Base-by-base conservation (phyloP, 2,113 vertebrate genomes). In the Otis tarda region DNA sequence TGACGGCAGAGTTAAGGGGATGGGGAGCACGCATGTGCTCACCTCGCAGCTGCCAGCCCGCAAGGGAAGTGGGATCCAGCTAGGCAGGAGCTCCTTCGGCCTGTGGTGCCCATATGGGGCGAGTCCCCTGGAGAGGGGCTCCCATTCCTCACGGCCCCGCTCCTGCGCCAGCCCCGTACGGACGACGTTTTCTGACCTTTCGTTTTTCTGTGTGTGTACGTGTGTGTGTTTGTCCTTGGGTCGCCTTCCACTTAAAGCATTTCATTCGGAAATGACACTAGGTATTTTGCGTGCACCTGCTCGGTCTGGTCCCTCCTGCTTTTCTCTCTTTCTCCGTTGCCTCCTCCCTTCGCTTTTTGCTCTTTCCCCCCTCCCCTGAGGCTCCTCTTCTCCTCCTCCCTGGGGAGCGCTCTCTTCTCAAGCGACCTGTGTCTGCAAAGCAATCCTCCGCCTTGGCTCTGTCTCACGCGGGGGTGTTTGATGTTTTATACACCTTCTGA, bases 191-290 rank as follows among this genome's bases (percentile, higher is more conserved):
- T 98, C 98, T 98, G 98, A 98, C 97, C 68, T 98, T 97, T 97
- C 78, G 17, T 95, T 98, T 97, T 97, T 98, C 97, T 97, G 96
- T 97, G 95, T 98, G 96, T 98, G 96, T 95, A 77, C 91, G 68
- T 98, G 97, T 98, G 89, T 97, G 97, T 98, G 95, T 98, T 97
- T 98, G 97, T 97, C 95, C 87, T 95, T 97, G 97, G 97, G 97
- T 98, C 97, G 83, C 98, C 97, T 98, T 98, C 98, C 97, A 95
- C 98, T 97, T 98, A 98, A 98, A 99, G 99, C 98, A 96, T 98
- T 98, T 98, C 99, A 93, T 96, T 98, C 47, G 98, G 98, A 98
- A 98, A 96, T 98, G 98, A 99, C 97, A 98, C 98, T 99, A 99
- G 99, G 99, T 99, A 99, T 98, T 98, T 97, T 31, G 61, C 27